Conservation (phyloP, 2,888 invertebrate genomes). For the Acrobasis repandana region DNA sequence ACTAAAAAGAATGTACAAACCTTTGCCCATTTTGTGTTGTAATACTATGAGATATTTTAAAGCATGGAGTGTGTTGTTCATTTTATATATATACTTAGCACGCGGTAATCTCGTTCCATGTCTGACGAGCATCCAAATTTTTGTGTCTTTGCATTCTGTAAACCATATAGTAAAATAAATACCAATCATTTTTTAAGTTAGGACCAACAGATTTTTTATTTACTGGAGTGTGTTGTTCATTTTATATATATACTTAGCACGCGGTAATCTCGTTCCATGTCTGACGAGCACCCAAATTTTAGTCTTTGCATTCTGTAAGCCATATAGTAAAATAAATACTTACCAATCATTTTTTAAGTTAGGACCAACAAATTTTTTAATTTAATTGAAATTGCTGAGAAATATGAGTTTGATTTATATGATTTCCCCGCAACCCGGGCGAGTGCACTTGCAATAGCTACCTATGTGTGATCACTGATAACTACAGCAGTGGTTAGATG, state of each 20-base stretch:
- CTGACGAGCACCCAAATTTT: constrained; percentile 90
- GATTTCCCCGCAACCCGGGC: too few relatives aligned
- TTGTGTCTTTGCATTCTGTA: constrained; percentile 85
- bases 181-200: too few relatives aligned
- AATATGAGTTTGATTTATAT: too few relatives aligned
- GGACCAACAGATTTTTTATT: too few relatives aligned
- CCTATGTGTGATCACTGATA: too few relatives aligned
- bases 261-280: constrained; percentile 91
- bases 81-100: constrained; percentile 77
- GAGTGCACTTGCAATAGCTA: too few relatives aligned
- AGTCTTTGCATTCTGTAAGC: constrained; percentile 83
- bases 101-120: constrained; percentile 91
- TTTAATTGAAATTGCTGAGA: too few relatives aligned
- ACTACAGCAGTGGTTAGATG: too few relatives aligned
- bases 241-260: constrained; percentile 77
- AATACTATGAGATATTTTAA: constrained; percentile 81
- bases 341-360: too few relatives aligned
- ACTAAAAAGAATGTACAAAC: constrained; percentile 43
- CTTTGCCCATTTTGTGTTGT: constrained; percentile 74
- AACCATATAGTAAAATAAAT: constrained; percentile 20
- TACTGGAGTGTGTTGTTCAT: constrained; percentile 52
- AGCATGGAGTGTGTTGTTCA: constrained; percentile 77
- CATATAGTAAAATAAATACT: constrained; percentile 9
- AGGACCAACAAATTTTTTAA: too few relatives aligned
- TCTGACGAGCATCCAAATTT: constrained; percentile 89